Percentiles rank a stretch among this genome's conserved stretches.
phyloP scores from a whole-genome alignment of 2,888 invertebrate species.

The Cryptosula pallasiana region DNA sequence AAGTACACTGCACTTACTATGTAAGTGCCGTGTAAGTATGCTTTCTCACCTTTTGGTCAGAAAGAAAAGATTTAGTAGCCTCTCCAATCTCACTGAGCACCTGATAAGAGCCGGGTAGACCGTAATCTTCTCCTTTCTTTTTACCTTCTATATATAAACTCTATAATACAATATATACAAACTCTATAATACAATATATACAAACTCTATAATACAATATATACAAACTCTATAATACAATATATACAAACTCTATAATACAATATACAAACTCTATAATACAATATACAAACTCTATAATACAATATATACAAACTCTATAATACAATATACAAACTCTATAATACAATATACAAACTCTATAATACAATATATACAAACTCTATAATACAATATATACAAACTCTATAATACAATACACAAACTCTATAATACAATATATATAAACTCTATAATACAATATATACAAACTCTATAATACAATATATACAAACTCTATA shows the following conservation, averaged over 20 bases:
- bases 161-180: conserved; percentile 38
- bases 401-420: not conserved
- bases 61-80: conserved; percentile 58
- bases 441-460: not conserved
- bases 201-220: not conserved
- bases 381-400: too few relatives aligned
- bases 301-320: not conserved
- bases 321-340: too few relatives aligned
- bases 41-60: conserved; percentile 64
- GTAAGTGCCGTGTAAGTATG: too few relatives aligned
- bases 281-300: not conserved
- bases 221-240: not conserved
- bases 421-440: not conserved
- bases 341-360: not conserved
- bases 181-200: not conserved
- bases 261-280: not conserved
- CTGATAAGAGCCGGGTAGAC: conserved; percentile 65
- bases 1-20: too few relatives aligned
- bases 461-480: not conserved
- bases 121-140: conserved; percentile 74
- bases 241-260: not conserved
- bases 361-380: not conserved
- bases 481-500: not conserved
- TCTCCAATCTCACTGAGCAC: conserved; percentile 81
- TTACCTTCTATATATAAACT: conserved; percentile 78